Evolutionary conservation across 2,113 vertebrate species (phyloP).

Genomic region (Upupa epops): DNA sequence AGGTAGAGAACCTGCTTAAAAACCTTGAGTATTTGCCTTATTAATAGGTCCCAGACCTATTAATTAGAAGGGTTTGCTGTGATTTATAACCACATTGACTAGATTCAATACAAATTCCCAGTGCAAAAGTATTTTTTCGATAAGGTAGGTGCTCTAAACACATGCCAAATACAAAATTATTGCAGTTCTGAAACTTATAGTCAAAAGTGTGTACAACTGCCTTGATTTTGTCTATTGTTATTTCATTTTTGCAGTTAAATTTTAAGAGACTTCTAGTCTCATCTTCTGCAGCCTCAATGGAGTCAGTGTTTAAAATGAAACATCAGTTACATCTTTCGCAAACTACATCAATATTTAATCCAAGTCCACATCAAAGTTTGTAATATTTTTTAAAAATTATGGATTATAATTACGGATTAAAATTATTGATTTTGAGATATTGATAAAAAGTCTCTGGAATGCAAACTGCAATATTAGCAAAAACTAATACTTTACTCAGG

Average conservation of each 20-base stretch:
- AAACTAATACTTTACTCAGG: background rate
- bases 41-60: background rate
- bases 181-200: background rate
- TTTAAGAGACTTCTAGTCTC: background rate
- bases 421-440: background rate
- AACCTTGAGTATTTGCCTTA: background rate
- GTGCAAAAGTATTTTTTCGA: background rate
- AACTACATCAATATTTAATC: background rate
- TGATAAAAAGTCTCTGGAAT: background rate
- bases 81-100: background rate
- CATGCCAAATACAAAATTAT: background rate
- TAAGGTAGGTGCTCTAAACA: background rate
- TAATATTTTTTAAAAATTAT: background rate
- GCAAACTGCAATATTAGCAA: background rate
- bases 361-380: background rate
- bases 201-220: background rate
- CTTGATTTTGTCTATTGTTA: background rate
- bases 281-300: background rate
- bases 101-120: background rate
- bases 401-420: background rate
- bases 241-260: background rate
- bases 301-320: background rate
- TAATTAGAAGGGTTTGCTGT: background rate
- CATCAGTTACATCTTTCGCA: background rate
- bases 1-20: background rate